Base-by-base conservation (phyloP, 2,797 vertebrate genomes). In the Anas acuta region DNA sequence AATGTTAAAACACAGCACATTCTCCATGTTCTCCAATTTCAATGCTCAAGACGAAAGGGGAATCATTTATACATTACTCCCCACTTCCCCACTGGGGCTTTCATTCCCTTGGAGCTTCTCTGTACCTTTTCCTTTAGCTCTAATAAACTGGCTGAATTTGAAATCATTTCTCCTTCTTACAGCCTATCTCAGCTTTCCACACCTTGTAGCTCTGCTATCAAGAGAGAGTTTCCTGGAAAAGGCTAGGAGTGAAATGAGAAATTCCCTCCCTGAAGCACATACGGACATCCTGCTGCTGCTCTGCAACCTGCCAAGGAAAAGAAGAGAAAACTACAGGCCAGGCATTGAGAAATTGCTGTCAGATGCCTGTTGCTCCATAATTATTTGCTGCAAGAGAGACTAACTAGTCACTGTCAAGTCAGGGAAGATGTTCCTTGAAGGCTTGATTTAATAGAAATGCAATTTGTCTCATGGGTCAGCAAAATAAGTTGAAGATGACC, bases 341-440 rank as follows among this genome's bases (percentile, higher is more conserved):
- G 61, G 41, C 61, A 69, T 2, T 61, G 54, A 70, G 80, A 66
- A 75, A 69, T 47, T 73, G 35, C 65, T 87, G 81, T 39, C 75
- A 91, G 76, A 22, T 33, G 33, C 25, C 71, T 71, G 66, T 26
- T 3, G 2, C 37, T 85, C 25, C 69, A 14, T 85, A 83, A 28
- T 33, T 84, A 70, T 61, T 67, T 86, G 71, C 58, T 90, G 78
- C 77, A 78, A 81, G 64, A 37, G 61, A 84, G 67, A 64, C 56
- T 84, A 75, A 79, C 70, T 66, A 47, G 75, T 74, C 88, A 56
- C 78, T 92, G 90, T 73, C 91, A 91, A 54, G 53, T 45, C 78
- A 75, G 35, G 64, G 58, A 73, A 57, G 35, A 49, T 74, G 80
- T 70, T 70, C 45, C 92, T 62, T 75, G 85, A 71, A 77, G 92